phyloP scores from a whole-genome alignment of 2,888 invertebrate species.

The Diarsia brunnea region DNA sequence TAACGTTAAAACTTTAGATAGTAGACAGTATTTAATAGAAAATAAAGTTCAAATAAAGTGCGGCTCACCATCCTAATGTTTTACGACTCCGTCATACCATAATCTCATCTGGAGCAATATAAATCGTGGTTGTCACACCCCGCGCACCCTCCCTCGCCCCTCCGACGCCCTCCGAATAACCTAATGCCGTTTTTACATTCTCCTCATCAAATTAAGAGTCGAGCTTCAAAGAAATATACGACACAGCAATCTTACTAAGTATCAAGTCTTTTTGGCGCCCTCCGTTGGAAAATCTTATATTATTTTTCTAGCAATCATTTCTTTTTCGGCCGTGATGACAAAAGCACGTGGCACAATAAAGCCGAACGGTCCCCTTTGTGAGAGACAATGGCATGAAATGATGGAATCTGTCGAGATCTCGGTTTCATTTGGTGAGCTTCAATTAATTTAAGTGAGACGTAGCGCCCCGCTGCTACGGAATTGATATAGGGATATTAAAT shows the following conservation, averaged over 20 bases:
- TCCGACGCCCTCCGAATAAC: slow-evolving; percentile 73
- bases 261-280: slow-evolving; percentile 72
- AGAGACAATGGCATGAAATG: slow-evolving; percentile 77
- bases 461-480: slow-evolving; percentile 63
- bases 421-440: slow-evolving; percentile 74
- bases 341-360: slow-evolving; percentile 79
- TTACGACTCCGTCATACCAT: slow-evolving; percentile 78
- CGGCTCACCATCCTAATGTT: slow-evolving; percentile 74
- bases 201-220: slow-evolving; percentile 84
- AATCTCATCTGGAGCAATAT: slow-evolving; percentile 80
- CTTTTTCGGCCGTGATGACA: slow-evolving; percentile 73
- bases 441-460: slow-evolving; percentile 78
- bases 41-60: slow-evolving; percentile 64
- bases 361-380: slow-evolving; percentile 77
- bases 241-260: slow-evolving; percentile 79
- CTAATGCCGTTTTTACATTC: slow-evolving; percentile 84
- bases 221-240: slow-evolving; percentile 78
- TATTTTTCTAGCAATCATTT: slow-evolving; percentile 77
- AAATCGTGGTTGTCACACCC: slow-evolving; percentile 76
- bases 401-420: slow-evolving; percentile 69
- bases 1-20: slow-evolving; percentile 15
- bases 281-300: slow-evolving; percentile 79
- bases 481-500: slow-evolving; percentile 73
- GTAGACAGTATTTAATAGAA: slow-evolving; percentile 47
- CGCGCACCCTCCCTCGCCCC: slow-evolving; percentile 49